phyloP scores from a whole-genome alignment of 2,888 invertebrate species.

The Leistus spinibarbis region DNA sequence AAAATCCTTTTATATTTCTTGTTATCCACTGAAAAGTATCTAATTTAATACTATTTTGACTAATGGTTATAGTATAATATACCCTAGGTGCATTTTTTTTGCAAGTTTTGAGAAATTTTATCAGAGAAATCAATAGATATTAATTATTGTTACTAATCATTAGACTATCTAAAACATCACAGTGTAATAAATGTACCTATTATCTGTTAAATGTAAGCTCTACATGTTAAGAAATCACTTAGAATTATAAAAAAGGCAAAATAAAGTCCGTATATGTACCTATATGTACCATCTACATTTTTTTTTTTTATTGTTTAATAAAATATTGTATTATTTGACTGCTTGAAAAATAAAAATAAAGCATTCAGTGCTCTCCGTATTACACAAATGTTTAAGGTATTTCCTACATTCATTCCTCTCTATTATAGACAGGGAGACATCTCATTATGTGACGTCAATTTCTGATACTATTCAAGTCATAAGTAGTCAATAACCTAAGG shows the following conservation, averaged over 20 bases:
- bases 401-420: too few relatives aligned
- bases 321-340: constrained; percentile 44
- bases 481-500: too few relatives aligned
- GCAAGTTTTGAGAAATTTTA: constrained; percentile 34
- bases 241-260: constrained; percentile 23
- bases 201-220: constrained; percentile 27
- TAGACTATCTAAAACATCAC: constrained; percentile 32
- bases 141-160: constrained; percentile 33
- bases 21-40: neutral
- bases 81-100: constrained; percentile 29
- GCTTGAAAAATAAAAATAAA: constrained; percentile 48
- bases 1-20: constrained; percentile 15
- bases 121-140: constrained; percentile 33
- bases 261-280: constrained; percentile 29
- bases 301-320: constrained; percentile 35
- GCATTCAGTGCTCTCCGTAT: constrained; percentile 52
- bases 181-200: constrained; percentile 34
- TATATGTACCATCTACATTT: constrained; percentile 18
- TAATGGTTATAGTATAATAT: constrained; percentile 32
- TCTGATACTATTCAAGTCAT: too few relatives aligned
- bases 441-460: too few relatives aligned
- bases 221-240: constrained; percentile 34
- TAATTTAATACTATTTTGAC: constrained; percentile 21
- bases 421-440: too few relatives aligned
- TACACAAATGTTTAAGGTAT: neutral